These are phyloP conservation scores for Drosophila macrospina DNA, from an alignment of 2,888 invertebrate genomes.

Conservation along the genomic window DNA sequence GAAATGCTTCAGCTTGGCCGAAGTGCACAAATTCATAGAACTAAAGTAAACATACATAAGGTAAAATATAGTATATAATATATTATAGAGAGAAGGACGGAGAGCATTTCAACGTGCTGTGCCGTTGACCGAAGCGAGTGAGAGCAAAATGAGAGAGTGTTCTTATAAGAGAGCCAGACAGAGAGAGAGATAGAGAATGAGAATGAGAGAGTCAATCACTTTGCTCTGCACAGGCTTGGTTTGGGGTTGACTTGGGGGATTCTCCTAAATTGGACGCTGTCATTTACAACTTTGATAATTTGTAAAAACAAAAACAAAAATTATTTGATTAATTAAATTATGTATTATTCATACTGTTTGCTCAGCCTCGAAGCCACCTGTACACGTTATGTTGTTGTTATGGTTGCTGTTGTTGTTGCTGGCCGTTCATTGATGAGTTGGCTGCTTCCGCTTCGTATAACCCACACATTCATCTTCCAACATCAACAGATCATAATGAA, in stretches of 20 bases:
- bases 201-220: constrained; percentile 7
- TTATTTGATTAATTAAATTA: constrained; percentile 80
- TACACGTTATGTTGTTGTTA: constrained; percentile 53
- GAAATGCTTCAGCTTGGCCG: constrained; percentile 59
- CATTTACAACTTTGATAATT: constrained; percentile 54
- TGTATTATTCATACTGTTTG: constrained; percentile 84
- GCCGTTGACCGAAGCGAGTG: constrained; percentile 52
- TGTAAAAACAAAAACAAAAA: constrained; percentile 63
- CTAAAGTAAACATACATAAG: constrained; percentile 61
- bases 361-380: constrained; percentile 76
- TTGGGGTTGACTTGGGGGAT: constrained; percentile 19
- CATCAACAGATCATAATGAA: constrained; percentile 52
- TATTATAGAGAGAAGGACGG: constrained; percentile 17
- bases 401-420: constrained; percentile 40
- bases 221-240: constrained; percentile 50
- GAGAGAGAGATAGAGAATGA: not conserved
- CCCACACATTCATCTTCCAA: constrained; percentile 48
- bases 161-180: no score
- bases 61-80: constrained; percentile 33
- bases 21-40: constrained; percentile 55
- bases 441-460: constrained; percentile 23
- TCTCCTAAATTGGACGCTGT: constrained; percentile 45
- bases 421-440: constrained; percentile 19
- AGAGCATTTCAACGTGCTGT: constrained; percentile 44
- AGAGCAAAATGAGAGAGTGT: constrained; percentile 36